Percentiles rank a stretch among this genome's conserved stretches.
phyloP scores from a whole-genome alignment of 37 sponge, comb jelly and placozoan genomes.

The Amphimedon queenslandica region DNA sequence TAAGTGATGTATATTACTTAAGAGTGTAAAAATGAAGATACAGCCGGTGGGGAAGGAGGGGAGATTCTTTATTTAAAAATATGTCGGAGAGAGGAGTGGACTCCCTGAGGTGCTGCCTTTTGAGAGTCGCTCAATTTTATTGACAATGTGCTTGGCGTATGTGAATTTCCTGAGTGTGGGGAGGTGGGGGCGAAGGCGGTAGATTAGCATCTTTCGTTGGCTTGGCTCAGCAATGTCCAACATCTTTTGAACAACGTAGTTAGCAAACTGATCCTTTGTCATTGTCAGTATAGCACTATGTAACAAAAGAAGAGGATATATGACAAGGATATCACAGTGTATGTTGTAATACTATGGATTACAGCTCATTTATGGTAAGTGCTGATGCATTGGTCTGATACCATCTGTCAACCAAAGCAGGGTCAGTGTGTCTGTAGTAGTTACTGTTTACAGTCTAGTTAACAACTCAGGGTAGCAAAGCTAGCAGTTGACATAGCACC shows the following conservation, averaged over 20 bases:
- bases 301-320: conserved; percentile 5
- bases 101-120: background rate
- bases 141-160: conserved; percentile 91
- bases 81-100: background rate
- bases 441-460: too few species aligned
- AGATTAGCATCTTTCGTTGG: conserved; percentile 70
- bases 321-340: too few species aligned
- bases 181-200: conserved; percentile 76
- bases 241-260: conserved; percentile 95
- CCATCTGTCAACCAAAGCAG: background rate
- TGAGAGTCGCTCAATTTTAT: conserved; percentile 64
- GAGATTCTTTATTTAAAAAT: background rate
- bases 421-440: background rate
- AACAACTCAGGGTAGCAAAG: background rate
- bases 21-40: too few species aligned
- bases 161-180: conserved; percentile 74
- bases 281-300: conserved; percentile 74
- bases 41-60: background rate
- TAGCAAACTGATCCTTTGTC: conserved; percentile 95
- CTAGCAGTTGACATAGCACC: background rate
- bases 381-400: background rate
- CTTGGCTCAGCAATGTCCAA: conserved; percentile 82
- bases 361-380: too few species aligned
- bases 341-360: too few species aligned
- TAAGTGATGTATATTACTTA: too few species aligned